These are phyloP conservation scores for Andrena fulva DNA, from an alignment of 2,888 invertebrate genomes.

Conservation along the genomic window DNA sequence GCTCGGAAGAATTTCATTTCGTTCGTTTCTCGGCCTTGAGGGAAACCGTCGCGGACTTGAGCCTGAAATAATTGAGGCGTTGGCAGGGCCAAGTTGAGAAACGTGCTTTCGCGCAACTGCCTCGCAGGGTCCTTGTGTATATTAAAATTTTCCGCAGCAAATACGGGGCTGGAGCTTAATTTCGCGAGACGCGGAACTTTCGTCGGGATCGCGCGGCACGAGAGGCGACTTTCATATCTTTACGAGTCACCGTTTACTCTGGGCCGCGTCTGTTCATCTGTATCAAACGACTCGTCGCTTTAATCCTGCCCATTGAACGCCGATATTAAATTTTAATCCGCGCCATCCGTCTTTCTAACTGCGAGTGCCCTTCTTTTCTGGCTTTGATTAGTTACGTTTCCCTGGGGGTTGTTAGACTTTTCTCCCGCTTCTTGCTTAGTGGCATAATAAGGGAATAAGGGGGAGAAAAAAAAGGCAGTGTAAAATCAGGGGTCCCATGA, in stretches of 20 bases:
- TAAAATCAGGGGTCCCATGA: too few species aligned
- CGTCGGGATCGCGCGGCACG: too few species aligned
- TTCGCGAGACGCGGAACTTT: background rate
- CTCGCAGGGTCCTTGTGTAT: background rate
- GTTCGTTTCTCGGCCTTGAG: conserved; percentile 35
- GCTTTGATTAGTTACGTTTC: background rate
- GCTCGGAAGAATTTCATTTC: conserved; percentile 58
- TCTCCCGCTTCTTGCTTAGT: too few species aligned
- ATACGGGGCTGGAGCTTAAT: background rate
- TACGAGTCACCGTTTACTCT: background rate
- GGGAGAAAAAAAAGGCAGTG: too few species aligned
- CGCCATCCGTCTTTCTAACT: background rate
- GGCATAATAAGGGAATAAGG: too few species aligned
- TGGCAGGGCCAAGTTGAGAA: conserved; percentile 1
- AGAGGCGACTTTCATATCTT: background rate
- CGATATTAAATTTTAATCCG: background rate
- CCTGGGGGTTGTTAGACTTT: background rate
- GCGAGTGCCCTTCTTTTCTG: background rate
- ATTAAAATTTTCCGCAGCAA: conserved; percentile 1
- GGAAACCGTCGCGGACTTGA: conserved; percentile 7
- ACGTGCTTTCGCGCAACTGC: background rate
- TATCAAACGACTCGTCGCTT: background rate
- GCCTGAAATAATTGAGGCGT: conserved; percentile 45
- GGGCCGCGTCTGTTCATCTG: background rate
- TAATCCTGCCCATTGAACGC: background rate